Conservation (phyloP, 2,113 vertebrate species). For the Pteronura brasiliensis region DNA sequence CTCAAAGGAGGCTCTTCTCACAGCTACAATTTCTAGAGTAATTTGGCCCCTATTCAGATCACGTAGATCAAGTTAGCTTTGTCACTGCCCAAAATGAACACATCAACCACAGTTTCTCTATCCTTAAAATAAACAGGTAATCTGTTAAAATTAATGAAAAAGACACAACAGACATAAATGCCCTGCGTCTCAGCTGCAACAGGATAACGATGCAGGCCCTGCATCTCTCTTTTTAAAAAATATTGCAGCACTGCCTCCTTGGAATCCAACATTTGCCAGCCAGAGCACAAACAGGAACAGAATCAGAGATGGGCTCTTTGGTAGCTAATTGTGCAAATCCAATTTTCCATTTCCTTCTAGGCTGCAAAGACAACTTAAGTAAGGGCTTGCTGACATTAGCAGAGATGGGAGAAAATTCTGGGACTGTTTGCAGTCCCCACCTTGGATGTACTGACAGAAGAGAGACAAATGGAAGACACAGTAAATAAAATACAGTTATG, state of each 20-base stretch:
- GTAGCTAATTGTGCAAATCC: neutral
- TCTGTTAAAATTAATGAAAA: constrained; percentile 8
- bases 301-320: neutral
- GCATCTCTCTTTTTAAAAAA: neutral
- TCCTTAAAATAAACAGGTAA: neutral
- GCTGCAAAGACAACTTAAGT: neutral
- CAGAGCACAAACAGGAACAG: neutral
- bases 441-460: neutral
- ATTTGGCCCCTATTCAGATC: neutral
- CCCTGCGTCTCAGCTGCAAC: neutral
- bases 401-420: neutral
- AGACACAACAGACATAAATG: neutral
- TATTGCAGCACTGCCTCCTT: neutral
- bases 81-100: neutral
- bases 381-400: neutral
- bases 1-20: neutral
- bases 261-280: neutral
- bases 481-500: neutral
- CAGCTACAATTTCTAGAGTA: neutral
- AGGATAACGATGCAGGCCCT: neutral
- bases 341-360: neutral
- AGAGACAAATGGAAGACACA: neutral
- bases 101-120: neutral
- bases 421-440: neutral
- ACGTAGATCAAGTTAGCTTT: neutral